Conservation (phyloP, 2,113 vertebrate species). For the Tylochromis polylepis region DNA sequence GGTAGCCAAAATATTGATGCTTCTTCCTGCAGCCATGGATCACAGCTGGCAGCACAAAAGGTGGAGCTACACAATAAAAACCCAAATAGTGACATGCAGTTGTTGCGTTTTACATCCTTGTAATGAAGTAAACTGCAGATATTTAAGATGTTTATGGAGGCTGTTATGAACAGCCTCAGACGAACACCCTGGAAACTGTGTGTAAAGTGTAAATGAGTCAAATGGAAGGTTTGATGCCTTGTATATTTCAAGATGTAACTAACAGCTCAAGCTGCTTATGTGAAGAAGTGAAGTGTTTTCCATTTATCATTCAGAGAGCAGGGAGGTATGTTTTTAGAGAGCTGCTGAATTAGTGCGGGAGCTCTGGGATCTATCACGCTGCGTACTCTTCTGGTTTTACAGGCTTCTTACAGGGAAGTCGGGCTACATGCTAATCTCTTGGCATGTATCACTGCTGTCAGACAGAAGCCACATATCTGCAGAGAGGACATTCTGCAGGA, state of each 20-base stretch:
- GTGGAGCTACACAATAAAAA: constrained; percentile 13
- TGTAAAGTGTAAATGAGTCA: background rate
- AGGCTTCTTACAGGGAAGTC: constrained; percentile 13
- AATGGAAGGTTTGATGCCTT: background rate
- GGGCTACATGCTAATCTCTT: constrained; percentile 19
- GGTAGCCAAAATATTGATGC: background rate
- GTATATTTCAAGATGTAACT: background rate
- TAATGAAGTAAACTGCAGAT: background rate
- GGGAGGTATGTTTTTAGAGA: background rate
- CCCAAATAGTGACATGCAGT: background rate
- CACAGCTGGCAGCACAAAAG: background rate
- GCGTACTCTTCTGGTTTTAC: constrained; percentile 31
- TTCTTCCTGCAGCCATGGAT: background rate
- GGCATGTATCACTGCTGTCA: background rate
- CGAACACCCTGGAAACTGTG: background rate
- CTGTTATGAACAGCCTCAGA: constrained; percentile 4
- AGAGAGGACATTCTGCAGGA: background rate
- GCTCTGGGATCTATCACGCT: constrained; percentile 30
- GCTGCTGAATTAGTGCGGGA: background rate
- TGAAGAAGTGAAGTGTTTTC: background rate
- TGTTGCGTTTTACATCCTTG: background rate
- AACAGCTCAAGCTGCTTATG: background rate
- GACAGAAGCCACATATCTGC: constrained; percentile 21
- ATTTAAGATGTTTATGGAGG: constrained; percentile 2
- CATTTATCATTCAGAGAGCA: background rate